Percentiles rank a stretch among this genome's conserved stretches.
phyloP scores from a whole-genome alignment of 2,113 vertebrate species.

The Plectropomus leopardus region DNA sequence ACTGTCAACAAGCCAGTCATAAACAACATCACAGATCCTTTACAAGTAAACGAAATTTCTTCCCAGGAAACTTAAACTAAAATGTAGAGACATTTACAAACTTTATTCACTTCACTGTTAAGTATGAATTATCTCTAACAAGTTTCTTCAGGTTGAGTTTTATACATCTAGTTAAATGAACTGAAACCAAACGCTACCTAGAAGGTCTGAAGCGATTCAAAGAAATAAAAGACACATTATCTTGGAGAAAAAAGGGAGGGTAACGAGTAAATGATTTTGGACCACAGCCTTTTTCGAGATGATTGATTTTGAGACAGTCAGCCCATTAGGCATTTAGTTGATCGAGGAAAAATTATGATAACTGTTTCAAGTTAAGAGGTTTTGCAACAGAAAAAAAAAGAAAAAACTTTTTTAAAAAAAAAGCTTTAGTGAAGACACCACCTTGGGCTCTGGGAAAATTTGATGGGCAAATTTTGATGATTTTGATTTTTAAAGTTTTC shows the following conservation, averaged over 20 bases:
- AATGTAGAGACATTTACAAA: too few relatives aligned
- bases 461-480: too few relatives aligned
- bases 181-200: neutral
- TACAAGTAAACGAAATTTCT: slow-evolving; percentile 52
- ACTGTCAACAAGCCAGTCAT: slow-evolving; percentile 46
- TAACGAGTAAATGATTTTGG: neutral
- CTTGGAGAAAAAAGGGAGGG: neutral
- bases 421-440: too few relatives aligned
- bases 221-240: neutral
- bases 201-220: neutral
- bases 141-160: neutral
- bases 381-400: too few relatives aligned
- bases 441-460: neutral
- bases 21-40: slow-evolving; percentile 42
- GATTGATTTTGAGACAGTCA: neutral
- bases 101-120: neutral
- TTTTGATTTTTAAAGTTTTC: too few relatives aligned
- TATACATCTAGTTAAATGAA: neutral
- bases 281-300: neutral
- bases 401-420: too few relatives aligned
- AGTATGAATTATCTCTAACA: neutral
- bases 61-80: slow-evolving; percentile 55
- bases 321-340: neutral
- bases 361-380: too few relatives aligned
- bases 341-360: neutral